Evolutionary conservation across 1,140 invertebrate species (phyloP).

Genomic region (Brevipalpus yothersi): DNA sequence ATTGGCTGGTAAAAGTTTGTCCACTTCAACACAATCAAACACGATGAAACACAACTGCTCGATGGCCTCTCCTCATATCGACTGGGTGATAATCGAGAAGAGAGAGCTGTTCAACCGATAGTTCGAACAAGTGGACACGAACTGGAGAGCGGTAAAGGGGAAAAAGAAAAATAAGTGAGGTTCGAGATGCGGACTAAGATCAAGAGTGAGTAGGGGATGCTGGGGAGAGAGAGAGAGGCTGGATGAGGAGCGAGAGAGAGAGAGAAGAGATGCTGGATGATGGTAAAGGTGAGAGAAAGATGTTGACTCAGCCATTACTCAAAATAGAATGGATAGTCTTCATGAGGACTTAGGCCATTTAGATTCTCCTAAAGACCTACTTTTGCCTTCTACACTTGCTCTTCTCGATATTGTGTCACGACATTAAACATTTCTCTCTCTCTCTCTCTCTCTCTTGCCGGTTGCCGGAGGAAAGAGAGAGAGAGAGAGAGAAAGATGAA

Average conservation of each 20-base stretch:
- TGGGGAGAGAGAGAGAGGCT: background rate
- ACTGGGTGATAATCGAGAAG: too few relatives aligned
- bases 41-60: too few relatives aligned
- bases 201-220: background rate
- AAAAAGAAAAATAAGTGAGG: background rate
- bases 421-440: background rate
- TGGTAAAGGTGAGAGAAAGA: background rate
- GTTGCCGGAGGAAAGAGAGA: too few relatives aligned
- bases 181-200: background rate
- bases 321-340: background rate
- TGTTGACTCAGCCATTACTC: background rate
- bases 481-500: too few relatives aligned
- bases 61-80: too few relatives aligned
- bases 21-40: too few relatives aligned
- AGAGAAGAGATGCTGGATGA: background rate
- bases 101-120: background rate
- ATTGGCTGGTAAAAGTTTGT: too few relatives aligned
- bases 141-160: background rate
- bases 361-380: background rate
- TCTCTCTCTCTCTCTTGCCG: too few relatives aligned
- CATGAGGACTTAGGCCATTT: background rate
- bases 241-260: background rate
- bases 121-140: background rate
- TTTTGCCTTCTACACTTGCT: background rate
- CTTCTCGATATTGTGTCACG: background rate